These are phyloP conservation scores for Drosophila athabasca DNA, from an alignment of 1,140 invertebrate species.

Conservation along the genomic window DNA sequence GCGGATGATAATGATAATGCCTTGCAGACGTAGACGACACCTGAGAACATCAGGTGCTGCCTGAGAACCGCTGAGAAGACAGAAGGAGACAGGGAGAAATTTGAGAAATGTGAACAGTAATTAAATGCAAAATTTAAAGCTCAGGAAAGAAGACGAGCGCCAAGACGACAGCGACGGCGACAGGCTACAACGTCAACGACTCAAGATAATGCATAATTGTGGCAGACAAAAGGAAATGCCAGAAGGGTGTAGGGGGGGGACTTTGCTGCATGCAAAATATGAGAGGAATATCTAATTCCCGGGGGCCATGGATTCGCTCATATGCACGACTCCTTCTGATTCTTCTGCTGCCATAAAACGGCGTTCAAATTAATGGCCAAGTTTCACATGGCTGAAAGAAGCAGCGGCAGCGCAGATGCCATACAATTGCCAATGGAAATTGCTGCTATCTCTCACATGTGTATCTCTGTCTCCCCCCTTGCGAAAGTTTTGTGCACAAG, in stretches of 20 bases:
- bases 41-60: conserved; percentile 34
- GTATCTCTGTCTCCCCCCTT: conserved; percentile 20
- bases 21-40: conserved; percentile 47
- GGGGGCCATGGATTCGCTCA: conserved; percentile 36
- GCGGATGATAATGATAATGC: conserved; percentile 63
- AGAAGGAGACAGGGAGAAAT: conserved; percentile 51
- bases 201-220: conserved; percentile 75
- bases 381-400: conserved; percentile 66
- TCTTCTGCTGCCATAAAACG: conserved; percentile 48
- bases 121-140: conserved; percentile 75
- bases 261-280: conserved; percentile 66
- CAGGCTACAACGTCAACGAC: conserved; percentile 39
- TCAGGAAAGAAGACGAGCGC: conserved; percentile 39
- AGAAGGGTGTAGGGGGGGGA: neutral
- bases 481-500: conserved; percentile 70
- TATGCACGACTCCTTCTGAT: neutral
- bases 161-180: neutral
- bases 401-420: conserved; percentile 21
- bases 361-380: conserved; percentile 75
- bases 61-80: conserved; percentile 1
- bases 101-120: conserved; percentile 77
- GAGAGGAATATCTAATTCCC: conserved; percentile 58
- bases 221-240: conserved; percentile 72
- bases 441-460: conserved; percentile 39
- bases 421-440: conserved; percentile 74